A percentile compares a stretch with the other conserved stretches of the same genome.
These are phyloP conservation scores for Orthosia incerta DNA, from an alignment of 2,888 invertebrate genomes.

Conservation along the genomic window DNA sequence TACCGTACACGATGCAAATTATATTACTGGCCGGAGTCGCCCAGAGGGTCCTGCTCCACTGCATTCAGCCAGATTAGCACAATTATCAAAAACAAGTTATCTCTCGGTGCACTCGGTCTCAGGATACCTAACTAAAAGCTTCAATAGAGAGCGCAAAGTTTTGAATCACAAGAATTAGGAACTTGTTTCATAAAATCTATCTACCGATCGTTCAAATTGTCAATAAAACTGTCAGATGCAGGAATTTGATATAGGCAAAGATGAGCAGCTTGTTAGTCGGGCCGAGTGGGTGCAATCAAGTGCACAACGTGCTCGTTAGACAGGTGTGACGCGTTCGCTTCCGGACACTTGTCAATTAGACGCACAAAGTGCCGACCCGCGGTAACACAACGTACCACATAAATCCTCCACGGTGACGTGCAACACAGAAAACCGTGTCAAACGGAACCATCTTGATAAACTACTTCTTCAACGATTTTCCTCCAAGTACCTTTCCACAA, in stretches of 20 bases:
- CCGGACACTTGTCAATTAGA: constrained; percentile 87
- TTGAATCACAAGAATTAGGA: background rate
- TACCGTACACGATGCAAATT: constrained; percentile 83
- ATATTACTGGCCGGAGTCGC: constrained; percentile 75
- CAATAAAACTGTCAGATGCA: constrained; percentile 44
- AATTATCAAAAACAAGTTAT: constrained; percentile 78
- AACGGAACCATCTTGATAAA: constrained; percentile 59
- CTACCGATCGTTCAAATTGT: constrained; percentile 31
- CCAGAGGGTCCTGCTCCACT: constrained; percentile 71
- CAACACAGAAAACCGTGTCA: constrained; percentile 72
- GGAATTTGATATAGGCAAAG: constrained; percentile 50
- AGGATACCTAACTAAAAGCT: constrained; percentile 10
- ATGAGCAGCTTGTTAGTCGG: constrained; percentile 59
- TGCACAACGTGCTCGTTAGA: constrained; percentile 74
- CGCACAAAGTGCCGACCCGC: constrained; percentile 79
- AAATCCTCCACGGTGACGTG: constrained; percentile 75
- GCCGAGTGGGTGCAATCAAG: constrained; percentile 61
- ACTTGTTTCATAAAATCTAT: constrained; percentile 21
- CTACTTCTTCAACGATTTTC: constrained; percentile 67
- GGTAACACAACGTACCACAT: constrained; percentile 78
- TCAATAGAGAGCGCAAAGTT: constrained; percentile 12
- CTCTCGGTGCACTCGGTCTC: constrained; percentile 36
- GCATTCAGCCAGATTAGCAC: constrained; percentile 72
- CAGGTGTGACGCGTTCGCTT: constrained; percentile 76
- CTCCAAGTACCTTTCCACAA: constrained; percentile 35